phyloP scores from a whole-genome alignment of 1,140 invertebrate species.

The Pseudachorutes palmiensis region DNA sequence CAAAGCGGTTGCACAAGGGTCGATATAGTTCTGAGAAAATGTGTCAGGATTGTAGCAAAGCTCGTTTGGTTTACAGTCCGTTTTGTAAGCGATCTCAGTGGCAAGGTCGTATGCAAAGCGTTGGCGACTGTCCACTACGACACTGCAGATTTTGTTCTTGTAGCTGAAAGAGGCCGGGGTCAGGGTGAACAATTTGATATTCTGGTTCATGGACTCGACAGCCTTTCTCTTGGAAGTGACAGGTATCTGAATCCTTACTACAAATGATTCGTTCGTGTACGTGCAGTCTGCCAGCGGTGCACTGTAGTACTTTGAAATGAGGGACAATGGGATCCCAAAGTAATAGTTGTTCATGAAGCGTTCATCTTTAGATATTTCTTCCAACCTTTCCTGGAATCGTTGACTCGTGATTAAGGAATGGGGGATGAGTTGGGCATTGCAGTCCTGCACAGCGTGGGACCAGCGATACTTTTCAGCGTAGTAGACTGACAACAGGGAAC shows the following conservation, averaged over 20 bases:
- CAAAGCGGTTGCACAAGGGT: slow-evolving; percentile 23
- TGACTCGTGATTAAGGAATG: slow-evolving; percentile 17
- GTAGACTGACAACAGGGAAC: slow-evolving; percentile 16
- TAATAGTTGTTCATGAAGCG: neutral
- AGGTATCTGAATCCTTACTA: slow-evolving; percentile 31
- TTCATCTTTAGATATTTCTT: neutral
- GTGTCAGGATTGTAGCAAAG: slow-evolving; percentile 21
- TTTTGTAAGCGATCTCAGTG: slow-evolving; percentile 12
- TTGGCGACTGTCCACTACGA: neutral
- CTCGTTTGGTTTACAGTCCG: slow-evolving; percentile 20
- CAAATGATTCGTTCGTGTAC: slow-evolving; percentile 21
- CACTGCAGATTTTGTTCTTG: slow-evolving; percentile 16
- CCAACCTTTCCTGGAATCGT: neutral
- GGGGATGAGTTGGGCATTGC: slow-evolving; percentile 20
- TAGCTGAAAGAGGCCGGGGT: slow-evolving; percentile 19
- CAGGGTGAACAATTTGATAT: too few relatives aligned
- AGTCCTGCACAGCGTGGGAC: slow-evolving; percentile 27
- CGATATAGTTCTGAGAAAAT: neutral
- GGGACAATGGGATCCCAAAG: slow-evolving; percentile 7
- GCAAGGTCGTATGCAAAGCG: slow-evolving; percentile 21
- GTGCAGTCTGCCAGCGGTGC: slow-evolving; percentile 34
- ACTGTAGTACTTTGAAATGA: slow-evolving; percentile 30
- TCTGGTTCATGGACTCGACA: too few relatives aligned
- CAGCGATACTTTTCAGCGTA: slow-evolving; percentile 36
- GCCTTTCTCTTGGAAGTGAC: slow-evolving; percentile 6